phyloP scores from a whole-genome alignment of 2,797 vertebrate species.

The Clarias laeviceps region DNA sequence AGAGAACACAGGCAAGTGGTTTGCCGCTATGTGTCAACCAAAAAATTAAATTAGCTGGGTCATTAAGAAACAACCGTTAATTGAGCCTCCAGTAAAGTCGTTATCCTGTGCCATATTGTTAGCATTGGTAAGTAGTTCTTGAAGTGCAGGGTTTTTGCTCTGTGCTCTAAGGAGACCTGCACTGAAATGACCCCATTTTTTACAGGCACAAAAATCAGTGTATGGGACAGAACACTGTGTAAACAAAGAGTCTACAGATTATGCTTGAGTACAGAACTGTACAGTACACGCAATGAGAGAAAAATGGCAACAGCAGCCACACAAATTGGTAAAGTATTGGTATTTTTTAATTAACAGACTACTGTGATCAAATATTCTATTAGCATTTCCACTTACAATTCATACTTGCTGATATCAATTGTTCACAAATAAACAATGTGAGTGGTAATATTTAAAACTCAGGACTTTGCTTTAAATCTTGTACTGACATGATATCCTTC shows the following conservation, averaged over 20 bases:
- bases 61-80: conserved; percentile 32
- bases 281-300: background rate
- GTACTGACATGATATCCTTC: background rate
- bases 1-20: conserved; percentile 40
- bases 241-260: background rate
- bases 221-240: background rate
- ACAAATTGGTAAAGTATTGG: background rate
- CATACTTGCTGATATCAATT: background rate
- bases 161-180: background rate
- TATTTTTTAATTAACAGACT: background rate
- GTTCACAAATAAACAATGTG: background rate
- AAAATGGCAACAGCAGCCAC: background rate
- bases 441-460: background rate
- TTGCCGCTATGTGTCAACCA: conserved; percentile 44
- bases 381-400: background rate
- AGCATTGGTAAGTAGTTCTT: background rate
- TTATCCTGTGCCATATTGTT: background rate
- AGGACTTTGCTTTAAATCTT: background rate
- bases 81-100: background rate
- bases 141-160: background rate
- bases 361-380: background rate
- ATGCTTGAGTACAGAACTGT: background rate
- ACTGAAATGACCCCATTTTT: background rate
- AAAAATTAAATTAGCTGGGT: conserved; percentile 44
- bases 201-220: background rate